Base-by-base conservation (phyloP, 1,140 invertebrate genomes). In the Polyergus mexicanus region DNA sequence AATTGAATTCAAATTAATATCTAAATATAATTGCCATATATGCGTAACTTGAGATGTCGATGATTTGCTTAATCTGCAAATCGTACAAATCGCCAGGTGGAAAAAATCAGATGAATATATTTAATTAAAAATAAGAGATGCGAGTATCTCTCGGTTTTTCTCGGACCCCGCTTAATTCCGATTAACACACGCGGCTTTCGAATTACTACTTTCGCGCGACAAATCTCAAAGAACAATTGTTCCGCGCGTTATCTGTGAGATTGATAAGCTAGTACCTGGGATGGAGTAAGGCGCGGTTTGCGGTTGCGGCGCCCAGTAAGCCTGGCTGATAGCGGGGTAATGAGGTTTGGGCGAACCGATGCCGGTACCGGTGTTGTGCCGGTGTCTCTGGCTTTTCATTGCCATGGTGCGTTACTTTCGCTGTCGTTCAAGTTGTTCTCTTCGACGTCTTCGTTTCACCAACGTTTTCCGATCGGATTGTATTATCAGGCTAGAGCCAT, bases 321-420 rank as follows among this genome's bases (percentile, higher is more conserved):
- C 96, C 92, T 97, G 96, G 95, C 96, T 97, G 95, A 98, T 98
- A 86, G 97, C 96, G 90, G 97, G 97, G 95, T 97, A 97, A 92
- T 95, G 95, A 75, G 88, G 78, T 85, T 92, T 92, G 47, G 89
- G 84, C 41, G 88, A 87, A 66, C 94, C 94, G 58, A 92, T 88
- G 86, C 25, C 86, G 72, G 86, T 68, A 51, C 88, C 88, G 68
- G 78, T 76, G 63, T 25, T 19, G 54, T 92, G 90, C 54, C 78
- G 78, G 75, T 92, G 92, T 89, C 94, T 95, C 84, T 93, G 91
- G 76, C 94, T 95, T 85, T 95, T 95, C 94, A 94, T 95, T 77
- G 94, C 95, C 94, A 95, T 95, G 54, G 77, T 88, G 35, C 44
- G n/a, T 81, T 68, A 81, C 66, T 72, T 58, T 13, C 68, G 38